Percentiles rank a stretch among this genome's conserved stretches.
These are phyloP conservation scores for Platycheirus albimanus DNA, from an alignment of 2,888 invertebrate species.

Conservation along the genomic window DNA sequence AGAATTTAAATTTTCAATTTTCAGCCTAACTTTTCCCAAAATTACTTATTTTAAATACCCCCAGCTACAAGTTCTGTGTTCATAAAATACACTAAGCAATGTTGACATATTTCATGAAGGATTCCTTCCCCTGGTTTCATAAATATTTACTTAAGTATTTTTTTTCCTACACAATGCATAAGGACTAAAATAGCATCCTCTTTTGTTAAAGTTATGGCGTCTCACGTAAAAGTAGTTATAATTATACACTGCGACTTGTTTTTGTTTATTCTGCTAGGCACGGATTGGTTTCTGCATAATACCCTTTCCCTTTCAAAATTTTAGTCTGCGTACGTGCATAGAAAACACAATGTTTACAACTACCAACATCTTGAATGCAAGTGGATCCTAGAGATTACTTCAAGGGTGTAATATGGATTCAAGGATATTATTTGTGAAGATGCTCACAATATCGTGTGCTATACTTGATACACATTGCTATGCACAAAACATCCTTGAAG, in stretches of 20 bases:
- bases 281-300: slow-evolving; percentile 56
- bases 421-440: slow-evolving; percentile 12
- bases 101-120: no score
- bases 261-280: slow-evolving; percentile 46
- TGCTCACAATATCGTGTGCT: background rate
- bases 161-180: background rate
- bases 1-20: no score
- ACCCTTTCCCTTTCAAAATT: background rate
- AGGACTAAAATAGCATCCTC: slow-evolving; percentile 25
- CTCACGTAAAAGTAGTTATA: slow-evolving; percentile 62
- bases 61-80: no score
- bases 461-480: background rate
- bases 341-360: slow-evolving; percentile 18
- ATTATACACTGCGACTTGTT: slow-evolving; percentile 31
- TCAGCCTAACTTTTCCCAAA: no score
- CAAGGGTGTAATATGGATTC: slow-evolving; percentile 24
- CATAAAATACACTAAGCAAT: no score
- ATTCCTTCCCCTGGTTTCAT: no score
- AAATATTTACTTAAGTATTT: background rate
- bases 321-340: slow-evolving; percentile 16
- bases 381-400: slow-evolving; percentile 31
- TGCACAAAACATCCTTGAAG: background rate
- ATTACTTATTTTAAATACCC: no score
- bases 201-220: slow-evolving; percentile 41
- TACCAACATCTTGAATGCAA: slow-evolving; percentile 24